Evolutionary conservation across 2,113 vertebrate species (phyloP), one percentile per base, ranked within the genome.

Genomic region (Addax nasomaculatus): DNA sequence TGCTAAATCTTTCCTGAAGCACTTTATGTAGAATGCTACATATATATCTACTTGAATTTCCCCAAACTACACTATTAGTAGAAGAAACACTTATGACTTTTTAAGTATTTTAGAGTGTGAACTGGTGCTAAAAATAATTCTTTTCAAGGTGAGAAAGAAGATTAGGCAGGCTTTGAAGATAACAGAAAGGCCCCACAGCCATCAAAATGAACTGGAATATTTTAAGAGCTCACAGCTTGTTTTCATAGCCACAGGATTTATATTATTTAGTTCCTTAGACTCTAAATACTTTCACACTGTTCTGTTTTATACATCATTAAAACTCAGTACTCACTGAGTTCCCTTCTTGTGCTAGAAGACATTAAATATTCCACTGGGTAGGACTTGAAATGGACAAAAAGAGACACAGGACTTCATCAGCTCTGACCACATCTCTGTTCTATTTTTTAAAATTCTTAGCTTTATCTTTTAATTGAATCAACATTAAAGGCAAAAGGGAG

Each of bases 131-230:
- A 94, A 83, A 86, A 23, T 47, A 93, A 80, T 76, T 21, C 23
- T 83, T 80, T 94, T 79, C 45, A 96, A 94, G 93, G 58, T 92
- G n/a, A 76, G 53, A 83, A 97, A 85, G 58, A 95, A 85, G 89
- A 64, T 67, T 60, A 78, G 33, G 8, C 27, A 92, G 51, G 29
- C 19, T 81, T 96, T 80, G 36, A 88, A 93, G 90, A 93, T 11
- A 58, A 53, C 17, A 85, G 21, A 49, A 94, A 92, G 39, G 49
- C 8, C 23, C 23, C 49, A 83, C 0, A 81, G 62, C 16, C 30
- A 78, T 92, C 33, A 58, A 45, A 92, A 96, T 33, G 49, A 94
- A 95, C 45, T 80, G 25, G 57, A 89, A 55, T 97, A 7, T 95
- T 95, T 89, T 47, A 51, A 80, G 60, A 60, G 36, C 14, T 84